Evolutionary conservation across 2,113 vertebrate species (phyloP).

Genomic region (Camelus dromedarius): DNA sequence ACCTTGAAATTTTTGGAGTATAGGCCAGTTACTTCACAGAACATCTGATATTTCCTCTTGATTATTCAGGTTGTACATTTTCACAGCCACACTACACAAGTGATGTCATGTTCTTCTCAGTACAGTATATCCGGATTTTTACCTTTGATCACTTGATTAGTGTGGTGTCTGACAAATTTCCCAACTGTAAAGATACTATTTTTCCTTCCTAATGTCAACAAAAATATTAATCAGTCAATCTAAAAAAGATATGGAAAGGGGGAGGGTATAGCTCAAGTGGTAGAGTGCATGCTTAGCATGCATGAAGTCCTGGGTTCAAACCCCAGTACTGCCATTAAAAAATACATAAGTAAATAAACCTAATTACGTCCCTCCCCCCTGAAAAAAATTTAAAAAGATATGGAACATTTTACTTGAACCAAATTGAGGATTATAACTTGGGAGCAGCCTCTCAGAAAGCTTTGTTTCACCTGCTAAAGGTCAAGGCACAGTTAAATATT

Average conservation of each 20-base stretch:
- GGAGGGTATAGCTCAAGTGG: no score
- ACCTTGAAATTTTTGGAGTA: neutral
- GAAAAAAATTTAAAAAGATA: neutral
- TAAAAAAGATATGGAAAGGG: neutral
- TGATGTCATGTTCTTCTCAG: neutral
- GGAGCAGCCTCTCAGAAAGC: neutral
- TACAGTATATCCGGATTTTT: neutral
- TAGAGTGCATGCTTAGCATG: no score
- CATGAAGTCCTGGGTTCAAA: no score
- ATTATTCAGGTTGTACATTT: neutral
- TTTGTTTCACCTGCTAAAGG: neutral
- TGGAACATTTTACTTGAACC: neutral
- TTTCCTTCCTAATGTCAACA: neutral
- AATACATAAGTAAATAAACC: no score
- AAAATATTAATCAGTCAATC: neutral
- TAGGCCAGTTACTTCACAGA: neutral
- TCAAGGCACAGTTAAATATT: neutral
- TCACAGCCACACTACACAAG: neutral
- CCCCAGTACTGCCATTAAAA: no score
- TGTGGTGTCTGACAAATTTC: neutral
- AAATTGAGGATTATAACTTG: neutral
- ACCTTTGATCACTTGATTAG: slow-evolving; percentile 3
- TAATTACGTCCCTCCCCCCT: no score
- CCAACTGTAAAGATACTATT: neutral
- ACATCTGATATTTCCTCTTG: neutral